Percentiles rank a stretch among this genome's conserved stretches.
Evolutionary conservation across 2,113 vertebrate genomes (phyloP).

Genomic region (Paradoxurus hermaphroditus): DNA sequence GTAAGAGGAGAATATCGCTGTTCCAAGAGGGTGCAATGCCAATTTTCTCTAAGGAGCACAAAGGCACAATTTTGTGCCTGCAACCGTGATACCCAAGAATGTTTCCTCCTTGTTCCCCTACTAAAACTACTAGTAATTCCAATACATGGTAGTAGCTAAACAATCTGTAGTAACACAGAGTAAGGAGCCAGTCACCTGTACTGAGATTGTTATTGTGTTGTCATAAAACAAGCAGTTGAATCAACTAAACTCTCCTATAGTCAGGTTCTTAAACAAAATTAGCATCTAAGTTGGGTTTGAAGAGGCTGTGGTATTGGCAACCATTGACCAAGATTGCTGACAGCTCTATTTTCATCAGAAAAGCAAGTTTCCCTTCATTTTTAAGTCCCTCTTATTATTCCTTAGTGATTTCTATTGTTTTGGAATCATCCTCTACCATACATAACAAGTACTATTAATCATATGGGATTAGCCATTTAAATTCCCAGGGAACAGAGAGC

Average conservation of each 20-base stretch:
- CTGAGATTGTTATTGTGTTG: background rate
- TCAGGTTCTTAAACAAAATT: background rate
- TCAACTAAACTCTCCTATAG: background rate
- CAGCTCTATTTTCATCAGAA: constrained; percentile 17
- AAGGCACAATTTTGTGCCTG: background rate
- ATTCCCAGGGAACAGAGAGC: constrained; percentile 65
- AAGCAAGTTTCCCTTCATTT: constrained; percentile 37
- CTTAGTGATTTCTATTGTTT: constrained; percentile 70
- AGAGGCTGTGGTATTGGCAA: background rate
- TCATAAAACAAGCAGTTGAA: background rate
- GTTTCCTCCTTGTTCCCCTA: background rate
- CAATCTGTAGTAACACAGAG: background rate
- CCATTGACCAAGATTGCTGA: background rate
- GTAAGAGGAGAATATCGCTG: background rate
- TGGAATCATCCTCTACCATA: constrained; percentile 63
- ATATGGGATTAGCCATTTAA: constrained; percentile 64
- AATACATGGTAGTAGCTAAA: background rate
- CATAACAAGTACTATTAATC: constrained; percentile 71
- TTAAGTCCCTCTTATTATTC: constrained; percentile 30
- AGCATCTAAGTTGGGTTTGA: background rate
- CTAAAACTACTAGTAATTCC: background rate
- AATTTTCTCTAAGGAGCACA: background rate
- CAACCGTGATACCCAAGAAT: background rate
- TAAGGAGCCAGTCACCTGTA: background rate
- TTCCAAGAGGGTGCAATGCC: background rate